Evolutionary conservation across 2,113 vertebrate genomes (phyloP), one percentile per base, ranked within the genome.

Genomic region (Xiphias gladius): DNA sequence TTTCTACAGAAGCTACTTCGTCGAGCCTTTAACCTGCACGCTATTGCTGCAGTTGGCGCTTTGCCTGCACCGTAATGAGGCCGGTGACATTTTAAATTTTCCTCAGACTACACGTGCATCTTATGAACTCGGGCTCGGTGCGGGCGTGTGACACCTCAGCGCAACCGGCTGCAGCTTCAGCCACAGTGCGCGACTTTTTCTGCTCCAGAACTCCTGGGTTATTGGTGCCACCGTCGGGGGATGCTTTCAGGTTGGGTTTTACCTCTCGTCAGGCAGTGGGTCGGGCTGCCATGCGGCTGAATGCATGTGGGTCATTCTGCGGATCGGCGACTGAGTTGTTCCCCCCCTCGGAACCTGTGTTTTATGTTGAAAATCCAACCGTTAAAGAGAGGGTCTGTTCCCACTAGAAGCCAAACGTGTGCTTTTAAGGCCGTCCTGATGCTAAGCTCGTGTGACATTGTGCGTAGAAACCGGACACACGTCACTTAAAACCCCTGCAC

Each of bases 371-470:
- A 19, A n/a, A 73, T 50, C 8, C 35, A 58, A 0, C 57, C 32
- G 1, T 39, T 28, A 14, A 50, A 2, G 1, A 26, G 3, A 11
- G 4, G 14, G 1, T 3, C 13, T n/a, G 12, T 9, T 58, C 4
- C 28, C 62, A 10, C 20, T 37, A 0, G 16, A 39, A 66, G n/a
- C 5, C 14, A 69, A 84, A 78, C 20, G 54, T 70, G 77, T 79
- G 37, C 30, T 28, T 80, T 37, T 50, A 19, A 84, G 70, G 73
- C 81, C 78, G 81, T 66, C 63, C 87, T 76, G 81, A 68, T 78
- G 90, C 91, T 89, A 88, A 94, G 90, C 87, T 92, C 89, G 88
- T 82, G 84, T 91, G 89, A 93, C 91, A 89, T 91, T 92, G 90
- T 86, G 88, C 88, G 73, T 89, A 64, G 58, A 68, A 80, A 72